Base-by-base conservation (phyloP, 1,140 invertebrate species). In the Nymphalis io region DNA sequence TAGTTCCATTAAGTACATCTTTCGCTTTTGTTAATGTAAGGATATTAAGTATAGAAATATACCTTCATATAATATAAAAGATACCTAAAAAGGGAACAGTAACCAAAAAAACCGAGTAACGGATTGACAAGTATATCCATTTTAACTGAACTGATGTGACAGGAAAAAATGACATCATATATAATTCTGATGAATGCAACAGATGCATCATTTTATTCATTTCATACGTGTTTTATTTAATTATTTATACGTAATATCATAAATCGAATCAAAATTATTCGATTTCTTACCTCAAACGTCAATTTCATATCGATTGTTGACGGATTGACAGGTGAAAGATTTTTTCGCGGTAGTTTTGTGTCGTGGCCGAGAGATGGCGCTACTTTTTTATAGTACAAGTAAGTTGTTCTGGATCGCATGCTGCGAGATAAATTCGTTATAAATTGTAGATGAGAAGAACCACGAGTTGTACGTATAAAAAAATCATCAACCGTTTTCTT, bases 301-400 rank as follows among this genome's bases (percentile, higher is more conserved):
- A 66, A 44, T 42, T 46, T 59, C 38, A 44, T 58, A 58, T 66
- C 63, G 16, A 58, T 66, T 46, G 39, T 58, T 66, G 63, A 58
- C 55, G 46, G 55, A 20, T 66, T 66, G 63, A 66, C 63, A 58
- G 63, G 40, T 57, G 53, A 33, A 60, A 20, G 59, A 60, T 20
- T 60, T 60, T 60, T 60, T 60, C 51, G 23, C 51, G 21, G 51
- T 33, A 33, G 51, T 53, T 53, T 63, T 63, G 48, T 46, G 44
- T 51, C 27, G 10, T 1, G 6, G 27, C 3, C 33, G 16, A 51
- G 33, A 63, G 16, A 53, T 63, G 27, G 27, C 46, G 42, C 44
- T 62, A 51, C 13, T 51, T 51, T 62, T 62, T 62, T 62, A 33
- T 42, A 23, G 5, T 48, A 38, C 44, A 23, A 55, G 27, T 23